Conservation (phyloP, 2,113 vertebrate genomes). For the Mola mola region DNA sequence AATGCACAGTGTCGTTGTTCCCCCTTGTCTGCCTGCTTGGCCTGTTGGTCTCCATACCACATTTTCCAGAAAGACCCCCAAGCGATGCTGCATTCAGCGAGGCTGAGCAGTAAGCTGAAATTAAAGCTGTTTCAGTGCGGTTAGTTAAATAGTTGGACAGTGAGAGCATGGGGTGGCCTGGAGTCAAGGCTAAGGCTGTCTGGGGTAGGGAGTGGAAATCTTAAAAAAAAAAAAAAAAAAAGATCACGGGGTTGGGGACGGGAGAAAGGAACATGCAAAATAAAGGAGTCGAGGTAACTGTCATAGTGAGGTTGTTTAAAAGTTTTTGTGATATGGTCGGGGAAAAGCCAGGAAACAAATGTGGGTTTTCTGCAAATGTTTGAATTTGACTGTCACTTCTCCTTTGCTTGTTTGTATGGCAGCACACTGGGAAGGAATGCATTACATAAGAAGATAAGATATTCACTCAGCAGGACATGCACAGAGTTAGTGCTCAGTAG, state of each 20-base stretch:
- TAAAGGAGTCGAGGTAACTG: slow-evolving; percentile 59
- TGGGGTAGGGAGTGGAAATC: slow-evolving; percentile 72
- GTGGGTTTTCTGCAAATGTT: slow-evolving; percentile 19
- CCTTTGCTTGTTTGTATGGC: slow-evolving; percentile 17
- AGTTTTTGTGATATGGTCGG: slow-evolving; percentile 49
- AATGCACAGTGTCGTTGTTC: slow-evolving; percentile 65
- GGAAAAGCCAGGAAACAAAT: slow-evolving; percentile 8
- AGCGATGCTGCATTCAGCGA: slow-evolving; percentile 64
- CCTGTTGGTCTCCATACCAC: slow-evolving; percentile 67
- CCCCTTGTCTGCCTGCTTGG: slow-evolving; percentile 70
- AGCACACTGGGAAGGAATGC: slow-evolving; percentile 46
- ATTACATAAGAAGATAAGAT: slow-evolving; percentile 67
- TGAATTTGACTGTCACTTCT: slow-evolving; percentile 45
- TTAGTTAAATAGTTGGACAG: slow-evolving; percentile 81
- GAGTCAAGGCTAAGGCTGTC: slow-evolving; percentile 79
- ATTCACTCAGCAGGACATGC: slow-evolving; percentile 24
- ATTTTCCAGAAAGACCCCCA: slow-evolving; percentile 77
- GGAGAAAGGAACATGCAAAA: slow-evolving; percentile 65
- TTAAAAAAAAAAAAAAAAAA: slow-evolving; percentile 35
- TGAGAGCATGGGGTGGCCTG: slow-evolving; percentile 76
- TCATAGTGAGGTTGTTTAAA: slow-evolving; percentile 63
- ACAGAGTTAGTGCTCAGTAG: slow-evolving; percentile 20
- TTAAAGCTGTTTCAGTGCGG: slow-evolving; percentile 80
- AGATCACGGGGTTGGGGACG: slow-evolving; percentile 21
- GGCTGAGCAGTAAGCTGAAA: slow-evolving; percentile 73